These are phyloP conservation scores for Rhynchotus rufescens DNA, from an alignment of 2,797 vertebrate species.

Conservation along the genomic window DNA sequence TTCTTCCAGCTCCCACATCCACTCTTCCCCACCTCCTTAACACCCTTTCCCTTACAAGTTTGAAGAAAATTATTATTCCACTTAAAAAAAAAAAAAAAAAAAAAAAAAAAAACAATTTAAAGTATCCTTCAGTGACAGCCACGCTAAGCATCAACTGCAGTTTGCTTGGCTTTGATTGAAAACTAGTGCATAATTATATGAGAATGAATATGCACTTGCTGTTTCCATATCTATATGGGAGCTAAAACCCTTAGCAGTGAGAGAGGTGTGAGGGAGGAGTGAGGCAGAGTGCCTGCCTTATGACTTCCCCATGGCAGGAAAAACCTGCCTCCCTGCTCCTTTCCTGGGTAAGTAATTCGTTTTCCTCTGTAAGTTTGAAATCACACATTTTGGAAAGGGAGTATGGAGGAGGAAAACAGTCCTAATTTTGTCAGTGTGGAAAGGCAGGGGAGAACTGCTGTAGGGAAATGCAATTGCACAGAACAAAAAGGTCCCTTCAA, in stretches of 20 bases:
- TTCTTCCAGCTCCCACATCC: conserved; percentile 16
- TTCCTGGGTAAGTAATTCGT: not conserved
- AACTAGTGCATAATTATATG: not conserved
- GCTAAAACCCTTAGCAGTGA: not conserved
- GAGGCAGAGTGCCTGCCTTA: too few species aligned
- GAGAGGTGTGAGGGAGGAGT: too few species aligned
- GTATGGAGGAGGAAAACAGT: not conserved
- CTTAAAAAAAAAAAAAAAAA: not conserved
- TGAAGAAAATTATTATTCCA: not conserved
- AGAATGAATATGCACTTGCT: accelerated
- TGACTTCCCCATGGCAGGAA: too few species aligned
- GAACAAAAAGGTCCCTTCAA: not conserved
- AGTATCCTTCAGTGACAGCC: not conserved
- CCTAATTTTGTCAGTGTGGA: not conserved
- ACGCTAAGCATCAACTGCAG: not conserved
- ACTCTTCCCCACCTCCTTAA: not conserved
- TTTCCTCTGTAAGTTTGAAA: not conserved
- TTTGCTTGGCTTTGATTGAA: not conserved
- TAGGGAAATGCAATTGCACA: too few species aligned
- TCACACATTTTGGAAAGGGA: not conserved
- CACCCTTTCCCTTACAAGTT: not conserved
- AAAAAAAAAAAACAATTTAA: not conserved
- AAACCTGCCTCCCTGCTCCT: too few species aligned
- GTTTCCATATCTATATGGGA: not conserved
- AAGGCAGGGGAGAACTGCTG: too few species aligned